phyloP scores from a whole-genome alignment of 2,888 invertebrate genomes.

The Metopia argyrocephala region DNA sequence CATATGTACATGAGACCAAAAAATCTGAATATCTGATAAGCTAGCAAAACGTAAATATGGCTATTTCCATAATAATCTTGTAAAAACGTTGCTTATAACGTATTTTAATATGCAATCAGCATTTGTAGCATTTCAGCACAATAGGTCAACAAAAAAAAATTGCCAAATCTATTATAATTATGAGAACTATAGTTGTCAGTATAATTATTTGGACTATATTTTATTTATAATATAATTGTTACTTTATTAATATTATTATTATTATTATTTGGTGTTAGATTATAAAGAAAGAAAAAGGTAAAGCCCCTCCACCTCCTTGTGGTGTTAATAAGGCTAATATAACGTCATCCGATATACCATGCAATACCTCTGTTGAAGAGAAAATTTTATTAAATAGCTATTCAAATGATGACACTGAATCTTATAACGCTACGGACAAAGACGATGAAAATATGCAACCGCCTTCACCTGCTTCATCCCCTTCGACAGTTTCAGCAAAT shows the following conservation, averaged over 20 bases:
- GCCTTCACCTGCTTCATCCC: constrained; percentile 73
- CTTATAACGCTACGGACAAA: neutral
- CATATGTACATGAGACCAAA: too few species aligned
- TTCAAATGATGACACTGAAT: constrained; percentile 45
- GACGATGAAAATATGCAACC: constrained; percentile 49
- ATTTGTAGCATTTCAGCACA: too few species aligned
- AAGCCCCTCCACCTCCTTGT: constrained; percentile 86
- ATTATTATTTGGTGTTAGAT: constrained; percentile 78
- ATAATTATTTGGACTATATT: neutral
- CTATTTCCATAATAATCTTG: too few species aligned
- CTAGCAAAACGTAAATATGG: too few species aligned
- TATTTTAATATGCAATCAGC: too few species aligned
- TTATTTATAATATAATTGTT: too few species aligned
- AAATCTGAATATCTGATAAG: too few species aligned
- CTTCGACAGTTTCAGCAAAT: constrained; percentile 72
- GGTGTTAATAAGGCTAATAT: constrained; percentile 39
- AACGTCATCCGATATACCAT: constrained; percentile 51
- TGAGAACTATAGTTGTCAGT: neutral
- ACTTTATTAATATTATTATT: too few species aligned
- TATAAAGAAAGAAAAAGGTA: constrained; percentile 90
- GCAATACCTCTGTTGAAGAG: constrained; percentile 18
- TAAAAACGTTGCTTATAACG: too few species aligned
- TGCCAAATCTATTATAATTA: too few species aligned
- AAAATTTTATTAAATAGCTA: constrained; percentile 36
- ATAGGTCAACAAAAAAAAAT: too few species aligned